Conservation (phyloP, 2,888 invertebrate genomes). For the Andrena fulva region DNA sequence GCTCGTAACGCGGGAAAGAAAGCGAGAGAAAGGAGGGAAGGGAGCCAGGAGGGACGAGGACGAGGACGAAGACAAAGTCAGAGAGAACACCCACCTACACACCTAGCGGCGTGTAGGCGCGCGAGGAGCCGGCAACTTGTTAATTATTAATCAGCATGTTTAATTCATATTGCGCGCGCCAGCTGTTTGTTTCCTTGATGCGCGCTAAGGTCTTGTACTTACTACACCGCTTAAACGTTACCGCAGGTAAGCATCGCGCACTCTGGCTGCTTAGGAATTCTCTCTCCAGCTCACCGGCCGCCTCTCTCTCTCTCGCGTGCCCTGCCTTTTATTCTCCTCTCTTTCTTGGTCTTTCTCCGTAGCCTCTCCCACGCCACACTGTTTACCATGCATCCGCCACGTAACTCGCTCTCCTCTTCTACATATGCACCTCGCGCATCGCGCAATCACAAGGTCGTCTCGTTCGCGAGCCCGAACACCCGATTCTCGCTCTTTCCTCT, state of each 20-base stretch:
- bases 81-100: conserved; percentile 63
- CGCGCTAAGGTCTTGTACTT: conserved; percentile 80
- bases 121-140: conserved; percentile 80
- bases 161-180: conserved; percentile 84
- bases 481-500: not conserved
- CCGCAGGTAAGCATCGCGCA: conserved; percentile 71
- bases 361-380: conserved; percentile 55
- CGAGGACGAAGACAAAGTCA: conserved; percentile 32
- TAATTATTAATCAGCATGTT: conserved; percentile 85
- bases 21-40: conserved; percentile 27
- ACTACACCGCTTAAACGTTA: conserved; percentile 75
- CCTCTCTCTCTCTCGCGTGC: not conserved
- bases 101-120: conserved; percentile 73
- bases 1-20: conserved; percentile 43
- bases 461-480: conserved; percentile 40
- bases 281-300: conserved; percentile 21
- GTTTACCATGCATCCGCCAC: conserved; percentile 58
- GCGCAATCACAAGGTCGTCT: conserved; percentile 76
- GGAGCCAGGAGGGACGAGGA: conserved; percentile 19
- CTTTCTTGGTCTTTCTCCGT: conserved; percentile 45
- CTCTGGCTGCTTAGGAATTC: conserved; percentile 74
- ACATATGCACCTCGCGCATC: conserved; percentile 73
- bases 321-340: conserved; percentile 38
- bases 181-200: conserved; percentile 84
- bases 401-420: conserved; percentile 59